phyloP scores from a whole-genome alignment of 2,888 invertebrate genomes.

The Macrophya annulata region DNA sequence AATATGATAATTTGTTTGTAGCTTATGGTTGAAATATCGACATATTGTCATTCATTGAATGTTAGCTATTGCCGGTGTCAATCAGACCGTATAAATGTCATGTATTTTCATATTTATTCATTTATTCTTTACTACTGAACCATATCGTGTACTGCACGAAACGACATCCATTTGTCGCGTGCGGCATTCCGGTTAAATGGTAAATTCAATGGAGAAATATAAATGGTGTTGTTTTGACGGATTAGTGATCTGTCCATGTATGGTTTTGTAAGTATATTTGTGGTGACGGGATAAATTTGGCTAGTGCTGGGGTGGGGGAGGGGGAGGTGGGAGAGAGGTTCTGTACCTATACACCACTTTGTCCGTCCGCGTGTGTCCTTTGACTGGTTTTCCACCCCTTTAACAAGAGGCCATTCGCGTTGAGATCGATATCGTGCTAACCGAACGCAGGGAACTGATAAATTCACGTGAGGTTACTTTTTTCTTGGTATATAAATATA shows the following conservation, averaged over 20 bases:
- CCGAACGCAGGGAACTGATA: slow-evolving; percentile 38
- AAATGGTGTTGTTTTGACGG: neutral
- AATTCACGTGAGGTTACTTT: slow-evolving; percentile 23
- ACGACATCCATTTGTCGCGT: neutral
- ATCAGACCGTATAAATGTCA: no score
- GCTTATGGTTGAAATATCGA: neutral
- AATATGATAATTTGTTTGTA: neutral
- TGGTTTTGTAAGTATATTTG: slow-evolving; percentile 7
- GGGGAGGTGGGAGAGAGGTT: no score
- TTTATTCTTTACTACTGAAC: neutral
- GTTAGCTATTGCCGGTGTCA: neutral
- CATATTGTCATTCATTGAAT: neutral
- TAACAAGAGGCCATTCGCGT: slow-evolving; percentile 36
- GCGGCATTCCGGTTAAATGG: neutral
- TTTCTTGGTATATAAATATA: no score
- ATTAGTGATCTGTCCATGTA: neutral
- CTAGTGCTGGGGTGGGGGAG: neutral
- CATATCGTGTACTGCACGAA: neutral
- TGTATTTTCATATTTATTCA: neutral
- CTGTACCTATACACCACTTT: neutral
- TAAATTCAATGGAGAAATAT: slow-evolving; percentile 1
- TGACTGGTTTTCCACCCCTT: slow-evolving; percentile 49
- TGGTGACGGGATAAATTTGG: slow-evolving; percentile 42
- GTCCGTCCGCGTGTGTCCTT: slow-evolving; percentile 38
- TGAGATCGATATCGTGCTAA: slow-evolving; percentile 33